phyloP scores from a whole-genome alignment of 2,797 vertebrate genomes.

The Agapornis canus region DNA sequence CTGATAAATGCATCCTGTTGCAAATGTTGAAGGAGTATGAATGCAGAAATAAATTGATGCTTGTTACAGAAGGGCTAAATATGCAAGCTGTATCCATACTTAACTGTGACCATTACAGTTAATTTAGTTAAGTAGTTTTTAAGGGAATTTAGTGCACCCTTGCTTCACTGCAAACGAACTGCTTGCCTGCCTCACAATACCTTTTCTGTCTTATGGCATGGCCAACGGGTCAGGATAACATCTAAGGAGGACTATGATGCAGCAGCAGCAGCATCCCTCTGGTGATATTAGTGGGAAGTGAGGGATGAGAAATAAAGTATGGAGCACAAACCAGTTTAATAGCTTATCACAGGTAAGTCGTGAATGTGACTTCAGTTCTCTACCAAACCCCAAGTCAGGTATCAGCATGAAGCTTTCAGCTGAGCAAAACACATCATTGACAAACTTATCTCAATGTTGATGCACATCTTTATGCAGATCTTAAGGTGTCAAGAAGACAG shows the following conservation, averaged over 20 bases:
- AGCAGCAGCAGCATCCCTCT: neutral
- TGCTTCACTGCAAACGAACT: neutral
- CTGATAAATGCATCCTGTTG: neutral
- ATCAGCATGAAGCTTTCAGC: neutral
- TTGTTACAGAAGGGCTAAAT: neutral
- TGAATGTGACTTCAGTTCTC: neutral
- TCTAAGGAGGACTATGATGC: neutral
- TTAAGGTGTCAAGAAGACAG: slow-evolving; percentile 28
- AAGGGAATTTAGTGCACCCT: neutral
- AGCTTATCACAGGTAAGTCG: neutral
- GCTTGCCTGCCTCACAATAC: neutral
- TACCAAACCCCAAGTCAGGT: neutral
- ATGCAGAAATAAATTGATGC: neutral
- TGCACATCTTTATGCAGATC: slow-evolving; percentile 6
- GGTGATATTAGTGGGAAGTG: neutral
- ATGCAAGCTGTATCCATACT: neutral
- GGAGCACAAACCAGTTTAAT: neutral
- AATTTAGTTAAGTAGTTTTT: neutral
- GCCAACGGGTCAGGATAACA: neutral
- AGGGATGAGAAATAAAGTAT: neutral
- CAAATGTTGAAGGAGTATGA: neutral
- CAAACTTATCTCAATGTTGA: slow-evolving; percentile 19
- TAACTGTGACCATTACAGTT: neutral
- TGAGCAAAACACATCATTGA: neutral
- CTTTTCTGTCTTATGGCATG: neutral